Conservation (phyloP, 2,797 vertebrate species). For the Neosalanx taihuensis region DNA sequence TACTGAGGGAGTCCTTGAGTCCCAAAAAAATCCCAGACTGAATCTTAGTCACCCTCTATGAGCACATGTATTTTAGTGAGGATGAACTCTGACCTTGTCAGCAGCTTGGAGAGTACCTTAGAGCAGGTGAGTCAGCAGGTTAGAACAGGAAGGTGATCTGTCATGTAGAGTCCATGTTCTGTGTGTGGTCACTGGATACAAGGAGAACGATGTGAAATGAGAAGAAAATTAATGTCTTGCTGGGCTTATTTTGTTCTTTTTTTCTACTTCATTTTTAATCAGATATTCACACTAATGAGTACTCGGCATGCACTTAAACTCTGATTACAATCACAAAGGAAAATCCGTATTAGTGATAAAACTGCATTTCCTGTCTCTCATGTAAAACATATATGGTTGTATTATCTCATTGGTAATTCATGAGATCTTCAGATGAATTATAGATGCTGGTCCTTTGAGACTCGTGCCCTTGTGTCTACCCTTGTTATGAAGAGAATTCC, state of each 20-base stretch:
- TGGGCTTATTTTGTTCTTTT: background rate
- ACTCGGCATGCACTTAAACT: slow-evolving; percentile 4
- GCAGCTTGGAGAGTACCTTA: too few relatives aligned
- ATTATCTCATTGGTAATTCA: slow-evolving; percentile 75
- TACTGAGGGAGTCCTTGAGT: background rate
- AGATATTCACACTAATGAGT: background rate
- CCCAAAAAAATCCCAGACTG: background rate
- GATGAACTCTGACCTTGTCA: too few relatives aligned
- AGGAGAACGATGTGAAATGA: background rate
- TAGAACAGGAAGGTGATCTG: background rate
- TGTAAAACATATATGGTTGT: slow-evolving; percentile 71
- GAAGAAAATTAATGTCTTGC: background rate
- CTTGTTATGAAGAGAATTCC: slow-evolving; percentile 68
- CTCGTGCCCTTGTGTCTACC: slow-evolving; percentile 62
- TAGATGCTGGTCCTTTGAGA: slow-evolving; percentile 70
- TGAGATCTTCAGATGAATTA: slow-evolving; percentile 76
- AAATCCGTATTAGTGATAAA: slow-evolving; percentile 42
- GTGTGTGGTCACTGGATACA: background rate
- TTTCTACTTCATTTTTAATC: background rate
- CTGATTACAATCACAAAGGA: slow-evolving; percentile 9
- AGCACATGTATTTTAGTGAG: too few relatives aligned
- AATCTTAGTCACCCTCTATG: too few relatives aligned
- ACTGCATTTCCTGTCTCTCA: slow-evolving; percentile 61
- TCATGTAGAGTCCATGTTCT: too few relatives aligned
- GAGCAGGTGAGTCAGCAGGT: too few relatives aligned